A percentile compares a stretch with the other conserved stretches of the same genome.
Evolutionary conservation across 2,113 vertebrate species (phyloP).

Genomic region (Trichechus manatus): DNA sequence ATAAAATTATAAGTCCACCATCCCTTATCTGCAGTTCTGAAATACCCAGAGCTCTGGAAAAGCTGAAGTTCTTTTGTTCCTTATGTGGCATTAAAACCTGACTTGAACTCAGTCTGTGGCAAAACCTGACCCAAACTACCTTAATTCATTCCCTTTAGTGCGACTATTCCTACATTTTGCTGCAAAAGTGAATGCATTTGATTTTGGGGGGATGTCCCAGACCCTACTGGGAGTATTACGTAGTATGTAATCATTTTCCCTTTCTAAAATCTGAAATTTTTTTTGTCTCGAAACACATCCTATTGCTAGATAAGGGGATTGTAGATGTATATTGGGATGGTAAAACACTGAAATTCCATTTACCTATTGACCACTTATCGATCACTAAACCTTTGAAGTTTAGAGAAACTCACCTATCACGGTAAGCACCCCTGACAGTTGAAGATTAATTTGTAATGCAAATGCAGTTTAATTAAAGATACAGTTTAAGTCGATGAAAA

Average conservation of each 20-base stretch:
- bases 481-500: conserved; percentile 47
- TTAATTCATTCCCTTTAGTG: conserved; percentile 15
- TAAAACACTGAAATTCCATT: not conserved
- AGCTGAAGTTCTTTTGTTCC: conserved; percentile 38
- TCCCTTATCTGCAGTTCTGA: conserved; percentile 6
- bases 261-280: conserved; percentile 22
- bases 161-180: not conserved
- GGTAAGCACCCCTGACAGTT: not conserved
- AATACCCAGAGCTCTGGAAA: conserved; percentile 33
- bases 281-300: not conserved
- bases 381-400: not conserved
- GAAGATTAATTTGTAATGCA: conserved; percentile 45
- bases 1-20: not conserved
- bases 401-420: not conserved
- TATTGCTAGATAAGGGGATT: not conserved
- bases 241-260: not conserved
- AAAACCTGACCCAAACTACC: conserved; percentile 18
- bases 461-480: not conserved
- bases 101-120: conserved; percentile 8
- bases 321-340: not conserved
- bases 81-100: conserved; percentile 27
- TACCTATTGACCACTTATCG: not conserved
- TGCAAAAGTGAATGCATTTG: conserved; percentile 7
- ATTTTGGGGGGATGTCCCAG: conserved; percentile 3
- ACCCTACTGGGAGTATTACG: not conserved